These are phyloP conservation scores for Andrena trimmerana DNA, from an alignment of 2,888 invertebrate genomes.

Conservation along the genomic window DNA sequence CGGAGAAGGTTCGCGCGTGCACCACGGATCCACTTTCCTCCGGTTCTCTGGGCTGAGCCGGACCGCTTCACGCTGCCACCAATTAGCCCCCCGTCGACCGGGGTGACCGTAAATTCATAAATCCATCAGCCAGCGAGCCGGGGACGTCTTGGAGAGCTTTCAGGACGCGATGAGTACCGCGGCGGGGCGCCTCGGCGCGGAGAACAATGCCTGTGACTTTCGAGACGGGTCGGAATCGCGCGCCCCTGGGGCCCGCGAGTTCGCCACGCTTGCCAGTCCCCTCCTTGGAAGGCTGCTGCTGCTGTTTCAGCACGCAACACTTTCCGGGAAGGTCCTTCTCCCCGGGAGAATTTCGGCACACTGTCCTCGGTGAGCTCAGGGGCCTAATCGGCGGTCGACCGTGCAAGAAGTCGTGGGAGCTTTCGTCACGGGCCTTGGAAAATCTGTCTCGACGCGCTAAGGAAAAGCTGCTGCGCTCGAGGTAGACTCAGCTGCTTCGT, in stretches of 20 bases:
- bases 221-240: constrained; percentile 53
- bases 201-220: constrained; percentile 64
- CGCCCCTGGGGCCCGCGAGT: constrained; percentile 32
- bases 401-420: constrained; percentile 15
- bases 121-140: constrained; percentile 69
- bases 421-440: constrained; percentile 24
- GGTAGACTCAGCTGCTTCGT: not conserved
- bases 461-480: not conserved
- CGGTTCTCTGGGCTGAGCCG: constrained; percentile 3
- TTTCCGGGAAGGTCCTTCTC: constrained; percentile 33
- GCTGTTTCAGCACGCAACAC: not conserved
- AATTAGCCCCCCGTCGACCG: constrained; percentile 77
- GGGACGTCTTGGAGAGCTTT: constrained; percentile 53
- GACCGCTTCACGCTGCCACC: constrained; percentile 75
- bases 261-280: constrained; percentile 51
- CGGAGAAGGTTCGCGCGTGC: constrained; percentile 1
- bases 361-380: not conserved
- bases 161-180: constrained; percentile 77
- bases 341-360: constrained; percentile 34
- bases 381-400: constrained; percentile 50
- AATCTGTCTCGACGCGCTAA: not conserved
- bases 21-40: constrained; percentile 7
- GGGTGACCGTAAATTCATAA: constrained; percentile 77
- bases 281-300: not conserved
- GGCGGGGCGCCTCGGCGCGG: constrained; percentile 66